These are phyloP conservation scores for Heliconius hortense DNA, from an alignment of 2,888 invertebrate genomes.

Conservation along the genomic window DNA sequence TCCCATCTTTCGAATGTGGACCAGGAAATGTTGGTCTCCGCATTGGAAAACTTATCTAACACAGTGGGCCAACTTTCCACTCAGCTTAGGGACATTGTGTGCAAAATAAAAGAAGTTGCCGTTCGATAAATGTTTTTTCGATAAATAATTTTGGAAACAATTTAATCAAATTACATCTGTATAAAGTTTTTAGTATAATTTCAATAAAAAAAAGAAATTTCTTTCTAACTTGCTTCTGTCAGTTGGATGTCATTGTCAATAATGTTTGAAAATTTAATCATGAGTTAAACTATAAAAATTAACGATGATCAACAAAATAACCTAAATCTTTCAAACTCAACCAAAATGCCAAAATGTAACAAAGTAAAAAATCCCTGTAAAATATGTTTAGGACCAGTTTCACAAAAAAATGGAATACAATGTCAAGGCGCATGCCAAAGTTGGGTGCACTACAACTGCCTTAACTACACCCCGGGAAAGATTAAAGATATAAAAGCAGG, in stretches of 20 bases:
- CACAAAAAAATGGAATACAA: constrained; percentile 60
- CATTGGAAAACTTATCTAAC: constrained; percentile 52
- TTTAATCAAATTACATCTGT: neutral
- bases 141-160: neutral
- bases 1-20: constrained; percentile 19
- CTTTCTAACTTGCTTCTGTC: constrained; percentile 6
- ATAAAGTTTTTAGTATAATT: neutral
- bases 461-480: constrained; percentile 69
- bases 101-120: constrained; percentile 44
- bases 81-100: constrained; percentile 51
- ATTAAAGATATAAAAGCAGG: constrained; percentile 66
- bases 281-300: constrained; percentile 28
- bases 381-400: constrained; percentile 63
- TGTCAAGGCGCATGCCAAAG: constrained; percentile 66
- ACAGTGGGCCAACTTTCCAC: constrained; percentile 52
- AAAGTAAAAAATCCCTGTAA: constrained; percentile 68
- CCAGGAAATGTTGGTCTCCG: constrained; percentile 41
- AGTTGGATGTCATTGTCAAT: constrained; percentile 19
- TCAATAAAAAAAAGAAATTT: neutral
- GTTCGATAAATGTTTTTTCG: neutral
- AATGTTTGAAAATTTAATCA: constrained; percentile 25
- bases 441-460: constrained; percentile 68
- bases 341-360: constrained; percentile 45
- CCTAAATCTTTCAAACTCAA: constrained; percentile 7
- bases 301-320: constrained; percentile 32